These are phyloP conservation scores for Gulo gulo DNA, from an alignment of 2,113 vertebrate genomes.

Conservation along the genomic window DNA sequence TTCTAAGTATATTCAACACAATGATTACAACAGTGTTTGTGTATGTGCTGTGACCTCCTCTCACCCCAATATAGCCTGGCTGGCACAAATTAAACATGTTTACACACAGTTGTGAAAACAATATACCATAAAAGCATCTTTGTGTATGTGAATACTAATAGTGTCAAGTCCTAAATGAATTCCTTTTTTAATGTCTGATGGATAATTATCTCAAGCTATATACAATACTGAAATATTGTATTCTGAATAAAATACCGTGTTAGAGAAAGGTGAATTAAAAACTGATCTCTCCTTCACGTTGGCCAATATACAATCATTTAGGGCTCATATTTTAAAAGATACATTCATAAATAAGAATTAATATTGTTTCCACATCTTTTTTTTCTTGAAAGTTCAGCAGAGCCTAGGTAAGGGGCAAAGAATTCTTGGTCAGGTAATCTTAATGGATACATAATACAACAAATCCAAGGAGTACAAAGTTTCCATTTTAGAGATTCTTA, in stretches of 20 bases:
- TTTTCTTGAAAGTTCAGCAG: background rate
- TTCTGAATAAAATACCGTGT: background rate
- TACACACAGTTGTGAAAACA: background rate
- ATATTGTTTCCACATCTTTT: background rate
- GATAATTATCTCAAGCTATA: background rate
- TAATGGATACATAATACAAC: background rate
- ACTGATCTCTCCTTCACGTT: background rate
- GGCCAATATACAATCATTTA: background rate
- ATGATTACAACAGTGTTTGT: background rate
- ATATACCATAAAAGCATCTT: background rate
- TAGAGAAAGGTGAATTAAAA: background rate
- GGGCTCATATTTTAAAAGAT: background rate
- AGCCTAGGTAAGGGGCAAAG: background rate
- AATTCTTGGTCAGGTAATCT: background rate
- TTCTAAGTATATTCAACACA: background rate
- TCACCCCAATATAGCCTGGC: too few species aligned
- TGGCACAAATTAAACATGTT: background rate
- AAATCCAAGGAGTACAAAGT: background rate
- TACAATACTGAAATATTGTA: background rate
- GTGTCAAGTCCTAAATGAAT: background rate
- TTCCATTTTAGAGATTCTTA: background rate
- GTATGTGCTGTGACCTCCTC: background rate
- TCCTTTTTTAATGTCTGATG: background rate
- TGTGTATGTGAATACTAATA: background rate
- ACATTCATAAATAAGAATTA: background rate